Percentiles rank a stretch among this genome's conserved stretches.
These are phyloP conservation scores for Callinectes sapidus DNA, from an alignment of 2,888 invertebrate genomes.

Conservation along the genomic window DNA sequence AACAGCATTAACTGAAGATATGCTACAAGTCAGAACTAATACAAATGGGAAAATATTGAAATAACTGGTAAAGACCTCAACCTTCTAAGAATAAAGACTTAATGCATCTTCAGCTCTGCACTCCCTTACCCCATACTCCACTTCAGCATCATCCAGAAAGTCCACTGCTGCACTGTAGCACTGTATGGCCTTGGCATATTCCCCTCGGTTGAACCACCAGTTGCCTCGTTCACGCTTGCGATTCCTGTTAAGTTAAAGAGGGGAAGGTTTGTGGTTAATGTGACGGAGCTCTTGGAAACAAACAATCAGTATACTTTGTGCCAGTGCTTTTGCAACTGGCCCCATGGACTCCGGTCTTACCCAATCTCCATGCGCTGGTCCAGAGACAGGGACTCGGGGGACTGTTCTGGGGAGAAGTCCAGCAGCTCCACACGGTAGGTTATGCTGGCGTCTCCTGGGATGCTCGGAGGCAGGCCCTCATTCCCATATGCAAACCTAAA, in stretches of 20 bases:
- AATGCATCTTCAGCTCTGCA: not conserved
- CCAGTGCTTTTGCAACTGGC: not conserved
- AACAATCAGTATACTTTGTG: not conserved
- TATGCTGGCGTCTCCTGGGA: constrained; percentile 83
- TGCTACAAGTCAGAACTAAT: too few species aligned
- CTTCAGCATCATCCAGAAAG: constrained; percentile 80
- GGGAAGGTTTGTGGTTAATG: not conserved
- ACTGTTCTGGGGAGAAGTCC: constrained; percentile 81
- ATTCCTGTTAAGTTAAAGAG: constrained; percentile 54
- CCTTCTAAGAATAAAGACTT: not conserved
- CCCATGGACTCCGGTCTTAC: constrained; percentile 77
- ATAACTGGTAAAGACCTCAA: not conserved
- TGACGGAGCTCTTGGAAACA: not conserved
- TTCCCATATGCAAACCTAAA: constrained; percentile 88
- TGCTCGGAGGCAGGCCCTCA: constrained; percentile 82
- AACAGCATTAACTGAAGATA: too few species aligned
- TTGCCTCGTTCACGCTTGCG: constrained; percentile 90
- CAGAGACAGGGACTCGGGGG: constrained; percentile 82
- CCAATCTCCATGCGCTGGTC: constrained; percentile 85
- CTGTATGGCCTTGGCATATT: constrained; percentile 88
- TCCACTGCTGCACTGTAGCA: constrained; percentile 90
- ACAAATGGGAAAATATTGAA: too few species aligned
- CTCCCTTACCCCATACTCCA: constrained; percentile 59
- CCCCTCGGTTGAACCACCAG: constrained; percentile 91
- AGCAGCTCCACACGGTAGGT: constrained; percentile 85